These are phyloP conservation scores for Mohoua ochrocephala DNA, from an alignment of 2,113 vertebrate genomes.

Conservation along the genomic window DNA sequence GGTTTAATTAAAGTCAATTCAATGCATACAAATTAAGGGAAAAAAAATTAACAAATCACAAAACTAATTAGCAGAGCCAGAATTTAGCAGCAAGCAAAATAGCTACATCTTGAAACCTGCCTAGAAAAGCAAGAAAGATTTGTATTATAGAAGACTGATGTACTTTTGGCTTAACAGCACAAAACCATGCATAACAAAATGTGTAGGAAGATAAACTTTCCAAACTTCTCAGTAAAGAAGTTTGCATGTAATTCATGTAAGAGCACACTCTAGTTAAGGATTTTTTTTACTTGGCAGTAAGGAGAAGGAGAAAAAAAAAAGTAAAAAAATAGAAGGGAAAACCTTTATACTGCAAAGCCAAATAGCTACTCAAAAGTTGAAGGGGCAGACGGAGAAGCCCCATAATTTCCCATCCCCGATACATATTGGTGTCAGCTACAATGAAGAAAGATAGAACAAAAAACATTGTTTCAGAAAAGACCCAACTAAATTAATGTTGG, in stretches of 20 bases:
- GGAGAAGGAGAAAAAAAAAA: neutral
- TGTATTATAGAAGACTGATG: neutral
- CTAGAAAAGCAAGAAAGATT: neutral
- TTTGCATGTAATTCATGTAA: neutral
- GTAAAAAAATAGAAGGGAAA: too few relatives aligned
- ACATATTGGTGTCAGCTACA: neutral
- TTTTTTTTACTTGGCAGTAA: neutral
- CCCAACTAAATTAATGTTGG: neutral
- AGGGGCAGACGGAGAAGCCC: neutral
- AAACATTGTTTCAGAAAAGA: neutral
- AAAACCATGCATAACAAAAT: neutral
- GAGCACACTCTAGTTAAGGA: neutral
- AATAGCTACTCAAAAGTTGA: neutral
- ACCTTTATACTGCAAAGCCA: neutral
- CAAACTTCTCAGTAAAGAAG: neutral
- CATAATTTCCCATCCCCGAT: neutral
- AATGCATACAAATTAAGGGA: neutral
- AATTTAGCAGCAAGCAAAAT: conserved; percentile 2
- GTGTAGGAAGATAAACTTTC: neutral
- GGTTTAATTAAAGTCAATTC: conserved; percentile 32
- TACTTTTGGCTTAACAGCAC: neutral
- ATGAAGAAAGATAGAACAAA: neutral
- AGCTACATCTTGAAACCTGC: neutral
- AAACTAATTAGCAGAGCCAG: neutral
- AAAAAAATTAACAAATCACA: neutral